These are phyloP conservation scores for Lepilemur septentrionalis DNA, from an alignment of 2,797 vertebrate genomes.

Conservation along the genomic window DNA sequence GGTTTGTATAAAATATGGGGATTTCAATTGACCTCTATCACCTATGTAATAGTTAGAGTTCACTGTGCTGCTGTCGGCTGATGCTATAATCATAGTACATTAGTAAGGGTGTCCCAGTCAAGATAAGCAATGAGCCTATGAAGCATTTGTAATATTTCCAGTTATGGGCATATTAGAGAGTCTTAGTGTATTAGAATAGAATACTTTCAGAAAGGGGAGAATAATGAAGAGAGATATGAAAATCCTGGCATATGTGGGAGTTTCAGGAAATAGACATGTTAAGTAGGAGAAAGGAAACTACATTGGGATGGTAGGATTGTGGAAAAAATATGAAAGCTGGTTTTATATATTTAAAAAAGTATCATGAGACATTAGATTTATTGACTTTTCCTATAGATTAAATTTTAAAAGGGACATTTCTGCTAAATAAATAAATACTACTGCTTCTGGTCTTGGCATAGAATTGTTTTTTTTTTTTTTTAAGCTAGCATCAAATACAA, in stretches of 20 bases:
- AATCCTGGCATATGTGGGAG: fast-evolving
- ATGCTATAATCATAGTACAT: background rate
- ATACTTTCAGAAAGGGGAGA: background rate
- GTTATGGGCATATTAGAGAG: background rate
- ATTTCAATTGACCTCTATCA: background rate
- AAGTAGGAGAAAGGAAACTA: background rate
- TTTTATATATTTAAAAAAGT: background rate
- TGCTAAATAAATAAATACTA: background rate
- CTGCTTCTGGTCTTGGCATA: background rate
- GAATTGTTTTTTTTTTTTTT: background rate
- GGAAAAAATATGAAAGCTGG: background rate
- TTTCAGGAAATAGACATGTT: background rate
- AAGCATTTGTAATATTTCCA: background rate
- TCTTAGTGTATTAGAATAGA: background rate
- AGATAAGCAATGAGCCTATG: background rate
- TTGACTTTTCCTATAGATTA: background rate
- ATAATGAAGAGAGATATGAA: background rate
- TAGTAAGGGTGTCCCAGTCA: background rate
- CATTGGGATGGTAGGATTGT: background rate
- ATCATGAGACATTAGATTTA: background rate
- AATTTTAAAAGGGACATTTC: background rate
- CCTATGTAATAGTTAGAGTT: background rate
- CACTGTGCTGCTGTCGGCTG: background rate
- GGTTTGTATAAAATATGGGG: constrained; percentile 13
- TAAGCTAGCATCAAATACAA: background rate